phyloP scores from a whole-genome alignment of 1,140 invertebrate genomes.

The Helicoverpa zea region DNA sequence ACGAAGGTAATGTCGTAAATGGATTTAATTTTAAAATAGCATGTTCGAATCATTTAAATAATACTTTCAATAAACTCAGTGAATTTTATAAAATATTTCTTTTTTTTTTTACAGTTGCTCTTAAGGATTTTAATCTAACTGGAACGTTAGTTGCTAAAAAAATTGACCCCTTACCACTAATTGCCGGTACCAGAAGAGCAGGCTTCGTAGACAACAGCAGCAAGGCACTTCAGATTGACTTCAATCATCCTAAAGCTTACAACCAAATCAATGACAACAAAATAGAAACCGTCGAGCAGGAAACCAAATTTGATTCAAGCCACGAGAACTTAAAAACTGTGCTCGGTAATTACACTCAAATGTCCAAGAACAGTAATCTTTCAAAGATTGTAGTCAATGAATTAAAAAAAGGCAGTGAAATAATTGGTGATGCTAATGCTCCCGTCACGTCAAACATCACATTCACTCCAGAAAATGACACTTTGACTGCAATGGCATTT shows the following conservation, averaged over 20 bases:
- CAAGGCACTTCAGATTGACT: constrained; percentile 73
- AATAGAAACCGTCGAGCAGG: constrained; percentile 64
- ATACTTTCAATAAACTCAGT: not conserved
- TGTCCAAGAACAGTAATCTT: constrained; percentile 70
- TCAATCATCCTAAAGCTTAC: constrained; percentile 65
- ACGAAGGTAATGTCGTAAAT: constrained; percentile 67
- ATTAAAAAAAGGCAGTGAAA: constrained; percentile 71
- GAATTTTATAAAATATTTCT: not conserved
- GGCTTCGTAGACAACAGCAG: constrained; percentile 57
- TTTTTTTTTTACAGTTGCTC: constrained; percentile 64
- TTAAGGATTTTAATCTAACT: constrained; percentile 53
- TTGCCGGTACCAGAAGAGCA: constrained; percentile 62
- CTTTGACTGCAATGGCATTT: constrained; percentile 77
- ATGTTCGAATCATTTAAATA: too few relatives aligned
- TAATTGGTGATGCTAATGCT: constrained; percentile 71
- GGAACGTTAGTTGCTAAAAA: constrained; percentile 71
- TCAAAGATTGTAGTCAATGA: constrained; percentile 79
- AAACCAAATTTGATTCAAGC: constrained; percentile 54
- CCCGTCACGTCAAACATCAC: constrained; percentile 76
- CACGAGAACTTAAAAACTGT: constrained; percentile 62
- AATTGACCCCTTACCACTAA: constrained; percentile 53
- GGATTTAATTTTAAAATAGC: too few relatives aligned
- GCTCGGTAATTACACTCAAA: constrained; percentile 71
- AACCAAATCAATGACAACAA: constrained; percentile 76
- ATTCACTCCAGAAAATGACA: constrained; percentile 82